A percentile compares a stretch with the other conserved stretches of the same genome.
Evolutionary conservation across 2,888 invertebrate species (phyloP).

Genomic region (Chymomyza fuscimana): DNA sequence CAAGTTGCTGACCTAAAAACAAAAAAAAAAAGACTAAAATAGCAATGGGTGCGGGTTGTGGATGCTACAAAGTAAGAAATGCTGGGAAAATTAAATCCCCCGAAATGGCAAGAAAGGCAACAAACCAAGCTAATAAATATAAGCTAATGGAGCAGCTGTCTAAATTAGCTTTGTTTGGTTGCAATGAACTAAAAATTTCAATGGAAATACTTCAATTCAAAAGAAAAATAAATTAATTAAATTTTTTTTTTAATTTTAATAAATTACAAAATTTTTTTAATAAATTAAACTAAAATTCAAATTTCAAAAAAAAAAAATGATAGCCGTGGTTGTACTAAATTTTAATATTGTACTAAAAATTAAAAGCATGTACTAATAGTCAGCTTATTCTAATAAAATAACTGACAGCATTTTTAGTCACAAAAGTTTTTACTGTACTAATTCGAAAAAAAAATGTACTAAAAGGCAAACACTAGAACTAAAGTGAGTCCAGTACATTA

Average conservation of each 20-base stretch:
- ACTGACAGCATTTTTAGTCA: too few relatives aligned
- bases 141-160: background rate
- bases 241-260: too few relatives aligned
- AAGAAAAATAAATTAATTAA: background rate
- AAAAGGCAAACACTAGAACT: too few relatives aligned
- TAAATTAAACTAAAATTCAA: background rate
- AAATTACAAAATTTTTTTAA: too few relatives aligned
- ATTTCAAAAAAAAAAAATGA: too few relatives aligned
- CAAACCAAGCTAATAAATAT: background rate
- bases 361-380: too few relatives aligned
- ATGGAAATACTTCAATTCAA: background rate
- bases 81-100: background rate
- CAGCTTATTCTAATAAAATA: too few relatives aligned
- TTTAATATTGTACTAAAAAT: too few relatives aligned
- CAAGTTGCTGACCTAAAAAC: constrained; percentile 57
- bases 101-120: constrained; percentile 22
- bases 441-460: background rate
- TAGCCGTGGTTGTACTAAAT: too few relatives aligned
- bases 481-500: too few relatives aligned
- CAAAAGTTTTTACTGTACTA: background rate
- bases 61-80: background rate
- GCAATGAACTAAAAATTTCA: background rate
- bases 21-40: constrained; percentile 3
- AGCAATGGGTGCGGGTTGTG: background rate
- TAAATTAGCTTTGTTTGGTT: background rate